phyloP scores from a whole-genome alignment of 2,888 invertebrate genomes.

The Altica lythri region DNA sequence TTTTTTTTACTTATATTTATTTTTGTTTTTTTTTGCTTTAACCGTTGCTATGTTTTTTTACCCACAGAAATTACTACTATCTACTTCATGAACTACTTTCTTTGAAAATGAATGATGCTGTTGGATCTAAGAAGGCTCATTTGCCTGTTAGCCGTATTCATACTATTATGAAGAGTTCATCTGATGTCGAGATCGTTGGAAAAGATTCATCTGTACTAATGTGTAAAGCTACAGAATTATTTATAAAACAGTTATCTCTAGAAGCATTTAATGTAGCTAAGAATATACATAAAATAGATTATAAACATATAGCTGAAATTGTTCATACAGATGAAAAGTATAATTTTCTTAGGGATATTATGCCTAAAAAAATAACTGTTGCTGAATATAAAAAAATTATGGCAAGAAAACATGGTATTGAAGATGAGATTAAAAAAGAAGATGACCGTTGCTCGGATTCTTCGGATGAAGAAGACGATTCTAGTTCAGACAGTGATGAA shows the following conservation, averaged over 20 bases:
- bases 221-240: conserved; percentile 78
- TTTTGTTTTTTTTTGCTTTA: too few species aligned
- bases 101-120: conserved; percentile 26
- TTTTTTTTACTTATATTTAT: too few species aligned
- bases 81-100: too few species aligned
- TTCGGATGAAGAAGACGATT: conserved; percentile 37
- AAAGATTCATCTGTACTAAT: conserved; percentile 77
- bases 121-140: conserved; percentile 49
- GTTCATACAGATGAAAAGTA: conserved; percentile 70
- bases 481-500: conserved; percentile 40
- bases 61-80: conserved; percentile 23
- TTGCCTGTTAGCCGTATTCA: conserved; percentile 73
- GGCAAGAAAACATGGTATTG: conserved; percentile 59
- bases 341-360: conserved; percentile 73
- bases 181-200: conserved; percentile 80
- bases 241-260: conserved; percentile 69
- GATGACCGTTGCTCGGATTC: conserved; percentile 28
- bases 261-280: conserved; percentile 63
- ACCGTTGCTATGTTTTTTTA: too few species aligned
- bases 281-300: conserved; percentile 64
- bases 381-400: conserved; percentile 69
- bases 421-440: conserved; percentile 31
- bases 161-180: conserved; percentile 88
- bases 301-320: conserved; percentile 73
- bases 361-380: conserved; percentile 75